phyloP scores from a whole-genome alignment of 2,797 vertebrate genomes.

The Poecilia gillii region DNA sequence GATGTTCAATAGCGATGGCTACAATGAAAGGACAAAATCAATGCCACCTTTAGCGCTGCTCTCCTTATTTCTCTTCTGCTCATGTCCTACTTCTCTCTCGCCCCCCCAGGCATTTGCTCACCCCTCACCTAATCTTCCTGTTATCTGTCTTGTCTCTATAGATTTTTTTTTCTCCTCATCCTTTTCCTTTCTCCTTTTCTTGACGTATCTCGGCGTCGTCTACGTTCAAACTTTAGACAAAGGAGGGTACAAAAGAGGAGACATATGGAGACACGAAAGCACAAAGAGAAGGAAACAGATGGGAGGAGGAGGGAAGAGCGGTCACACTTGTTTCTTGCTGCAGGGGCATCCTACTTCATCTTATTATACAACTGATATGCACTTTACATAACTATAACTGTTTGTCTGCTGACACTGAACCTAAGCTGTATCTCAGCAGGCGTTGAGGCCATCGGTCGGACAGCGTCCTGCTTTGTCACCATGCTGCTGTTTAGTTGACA shows the following conservation, averaged over 20 bases:
- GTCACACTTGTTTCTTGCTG: slow-evolving; percentile 72
- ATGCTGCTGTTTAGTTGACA: slow-evolving; percentile 52
- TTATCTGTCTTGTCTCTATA: slow-evolving; percentile 34
- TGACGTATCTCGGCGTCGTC: slow-evolving; percentile 63
- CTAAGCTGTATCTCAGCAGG: slow-evolving; percentile 37
- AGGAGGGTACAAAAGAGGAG: slow-evolving; percentile 70
- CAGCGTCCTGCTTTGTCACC: slow-evolving; percentile 51
- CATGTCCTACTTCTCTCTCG: slow-evolving; percentile 61
- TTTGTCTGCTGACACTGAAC: slow-evolving; percentile 49
- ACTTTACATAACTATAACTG: slow-evolving; percentile 70
- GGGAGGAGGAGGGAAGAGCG: slow-evolving; percentile 74
- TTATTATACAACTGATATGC: slow-evolving; percentile 77
- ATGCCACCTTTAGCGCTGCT: slow-evolving; percentile 57
- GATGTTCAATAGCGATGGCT: slow-evolving; percentile 26
- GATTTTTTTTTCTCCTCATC: slow-evolving; percentile 32
- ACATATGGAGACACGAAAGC: slow-evolving; percentile 73
- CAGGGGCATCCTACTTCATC: slow-evolving; percentile 75
- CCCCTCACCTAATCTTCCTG: slow-evolving; percentile 57
- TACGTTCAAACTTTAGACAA: slow-evolving; percentile 67
- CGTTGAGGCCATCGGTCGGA: background rate
- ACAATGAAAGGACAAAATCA: slow-evolving; percentile 47
- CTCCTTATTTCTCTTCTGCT: slow-evolving; percentile 37
- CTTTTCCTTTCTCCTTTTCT: slow-evolving; percentile 42
- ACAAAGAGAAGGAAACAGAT: slow-evolving; percentile 71
- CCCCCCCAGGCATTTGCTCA: slow-evolving; percentile 37